Evolutionary conservation across 2,797 vertebrate genomes (phyloP), one percentile per base, ranked within the genome.

Genomic region (Discoglossus pictus): DNA sequence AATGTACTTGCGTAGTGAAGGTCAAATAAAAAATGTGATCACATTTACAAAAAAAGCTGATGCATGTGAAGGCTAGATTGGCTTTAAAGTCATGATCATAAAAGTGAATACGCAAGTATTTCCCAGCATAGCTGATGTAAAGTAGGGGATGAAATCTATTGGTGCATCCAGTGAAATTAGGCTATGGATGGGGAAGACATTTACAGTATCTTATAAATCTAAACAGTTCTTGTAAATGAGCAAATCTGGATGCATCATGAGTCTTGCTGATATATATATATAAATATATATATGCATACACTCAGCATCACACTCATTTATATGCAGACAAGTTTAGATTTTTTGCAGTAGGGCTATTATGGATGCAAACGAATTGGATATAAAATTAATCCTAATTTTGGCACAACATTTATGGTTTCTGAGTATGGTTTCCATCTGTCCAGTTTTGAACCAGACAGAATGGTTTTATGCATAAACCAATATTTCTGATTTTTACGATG

Each of bases 41-140:
- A 65, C 52, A 50, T 59, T 71, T 71, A 51, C 46, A 44, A 65
- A 64, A 31, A 71, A 71, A 58, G 68, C 68, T 71, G 54, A 65
- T 64, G 61, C 46, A 24, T 65, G 61, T 71, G 39, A 59, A 43
- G 68, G 15, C 68, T 64, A 46, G 44, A 71, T 64, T 63, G 53
- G 60, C 60, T 70, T 50, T 64, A 70, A 50, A 70, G 52, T 63
- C 61, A 25, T 58, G 53, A 48, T 35, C 61, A 52, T 71, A 71
- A 71, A 71, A 64, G 24, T 35, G 42, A 52, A 47, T 64, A 38
- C 53, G 64, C 40, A 65, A 50, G 46, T 58, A 31, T 71, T 64
- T 71, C 61, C 61, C 61, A 71, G 61, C 61, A 64, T 27, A 43
- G 53, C 61, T 50, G 27, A 52, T 59, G 65, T 59, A 64, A 51